Base-by-base conservation (phyloP, 2,797 vertebrate species). In the Serranus cabrilla region DNA sequence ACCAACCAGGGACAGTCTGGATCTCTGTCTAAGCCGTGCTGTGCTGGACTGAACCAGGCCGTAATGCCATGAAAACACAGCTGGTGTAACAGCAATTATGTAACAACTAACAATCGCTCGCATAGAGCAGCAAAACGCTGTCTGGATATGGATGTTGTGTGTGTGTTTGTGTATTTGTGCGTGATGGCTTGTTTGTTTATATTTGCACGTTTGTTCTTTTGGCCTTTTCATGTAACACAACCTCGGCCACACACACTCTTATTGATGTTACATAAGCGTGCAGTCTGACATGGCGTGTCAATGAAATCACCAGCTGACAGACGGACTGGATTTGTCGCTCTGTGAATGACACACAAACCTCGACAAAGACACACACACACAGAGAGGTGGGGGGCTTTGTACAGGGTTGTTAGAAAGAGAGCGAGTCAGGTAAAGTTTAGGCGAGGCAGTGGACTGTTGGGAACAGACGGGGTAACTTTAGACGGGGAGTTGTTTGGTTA, bases 241-340 rank as follows among this genome's bases (percentile, higher is more conserved):
- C 47, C 14, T 62, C 47, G 74, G 61, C 42, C 54, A 34, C 65
- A 74, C 56, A 79, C 65, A 77, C 65, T 71, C 65, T 64, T 17
- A 76, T 58, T 65, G 54, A 73, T 43, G 68, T 92, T 91, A 90
- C 70, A 81, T 92, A 92, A 92, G 80, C 3, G 2, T 34, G 59
- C 80, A 59, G 71, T 71, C 76, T 71, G 81, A 84, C 68, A 74
- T 82, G 74, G 63, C 23, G 12, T 90, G 87, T 86, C 81, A 83
- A 72, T 90, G 55, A 68, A 87, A 57, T 82, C 82, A 80, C 80
- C 80, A 79, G 79, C 79, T 71, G 80, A 86, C 71, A 61, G 79
- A 78, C 40, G 3, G 46, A 72, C 71, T 60, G 83, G 69, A 90
- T 89, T 84, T 88, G 74, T 84, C 1, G 14, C 70, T 80, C 62